These are phyloP conservation scores for Pionites leucogaster DNA, from an alignment of 2,113 vertebrate species.

Conservation along the genomic window DNA sequence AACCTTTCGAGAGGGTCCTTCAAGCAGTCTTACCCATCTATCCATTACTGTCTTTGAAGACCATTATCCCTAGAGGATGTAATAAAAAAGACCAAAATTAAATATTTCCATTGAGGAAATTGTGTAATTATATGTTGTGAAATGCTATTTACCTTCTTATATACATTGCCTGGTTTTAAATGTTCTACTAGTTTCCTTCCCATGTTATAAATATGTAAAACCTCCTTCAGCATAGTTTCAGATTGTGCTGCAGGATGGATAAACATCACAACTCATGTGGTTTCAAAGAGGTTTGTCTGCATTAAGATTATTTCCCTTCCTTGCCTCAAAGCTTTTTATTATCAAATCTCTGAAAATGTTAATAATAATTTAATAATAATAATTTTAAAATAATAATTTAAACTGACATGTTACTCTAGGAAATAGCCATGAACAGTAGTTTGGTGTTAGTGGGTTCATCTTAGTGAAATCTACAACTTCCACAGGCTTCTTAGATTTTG, in stretches of 20 bases:
- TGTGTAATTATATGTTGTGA: neutral
- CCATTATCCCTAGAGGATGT: neutral
- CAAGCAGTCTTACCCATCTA: neutral
- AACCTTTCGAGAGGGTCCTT: neutral
- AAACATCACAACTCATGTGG: neutral
- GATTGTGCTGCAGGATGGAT: neutral
- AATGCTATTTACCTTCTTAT: neutral
- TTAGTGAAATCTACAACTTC: neutral
- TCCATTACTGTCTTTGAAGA: neutral
- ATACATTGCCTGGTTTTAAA: neutral
- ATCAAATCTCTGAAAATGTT: neutral
- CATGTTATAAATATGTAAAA: neutral
- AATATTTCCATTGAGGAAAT: neutral
- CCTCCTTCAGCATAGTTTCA: neutral
- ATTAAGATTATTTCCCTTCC: neutral
- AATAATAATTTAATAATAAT: neutral
- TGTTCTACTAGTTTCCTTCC: neutral
- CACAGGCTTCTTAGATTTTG: neutral
- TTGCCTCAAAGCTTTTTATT: neutral
- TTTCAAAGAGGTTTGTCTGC: neutral
- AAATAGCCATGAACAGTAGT: neutral
- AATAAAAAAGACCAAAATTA: neutral
- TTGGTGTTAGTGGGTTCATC: neutral
- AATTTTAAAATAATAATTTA: neutral
- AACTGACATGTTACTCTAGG: neutral